Base-by-base conservation (phyloP, 2,888 invertebrate species). In the Caenorhabditis becei region DNA sequence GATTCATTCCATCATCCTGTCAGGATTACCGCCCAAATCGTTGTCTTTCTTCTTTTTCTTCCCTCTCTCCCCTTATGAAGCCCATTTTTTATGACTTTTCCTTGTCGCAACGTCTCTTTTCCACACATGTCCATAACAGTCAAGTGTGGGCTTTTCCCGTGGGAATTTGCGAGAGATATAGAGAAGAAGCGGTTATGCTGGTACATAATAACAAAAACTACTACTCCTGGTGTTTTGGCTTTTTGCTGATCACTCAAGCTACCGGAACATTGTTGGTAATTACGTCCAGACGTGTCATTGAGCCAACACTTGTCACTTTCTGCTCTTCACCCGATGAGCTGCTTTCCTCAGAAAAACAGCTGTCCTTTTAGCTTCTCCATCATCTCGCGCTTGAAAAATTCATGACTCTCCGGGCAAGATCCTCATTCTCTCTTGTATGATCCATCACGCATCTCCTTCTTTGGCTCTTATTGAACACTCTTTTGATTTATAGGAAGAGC, bases 81-180 rank as follows among this genome's bases (percentile, higher is more conserved):
- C 72, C 58, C 66, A 66, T 75, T 75, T 75, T 74, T 75, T 75
- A 75, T 75, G 75, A 75, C 75, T 66, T 75, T 61, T 61, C 44
- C 56, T 74, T 74, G 65, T 66, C 59, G 66, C 66, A 53, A 66
- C 74, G 66, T 59, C 59, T 67, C 63, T 75, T 74, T 66, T 66
- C 75, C 66, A 53, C 75, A 66, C 75, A 59, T 66, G 32, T 18
- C 74, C 66, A 75, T 75, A 74, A 74, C 74, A 72, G 72, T 72
- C 35, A 37, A 62, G 54, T 51, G 70, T 54, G n/a, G 63, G 44
- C 59, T 49, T 70, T 49, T 51, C 75, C 75, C 66, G 75, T 75
- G 75, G 75, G 75, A 75, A 41, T 66, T 74, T 58, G 35, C 24
- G 51, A 35, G 65, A 37, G 58, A 63, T 44, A n/a, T 47, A 16